Evolutionary conservation across 1,140 invertebrate genomes (phyloP).

Genomic region (Neodiprion fabricii): DNA sequence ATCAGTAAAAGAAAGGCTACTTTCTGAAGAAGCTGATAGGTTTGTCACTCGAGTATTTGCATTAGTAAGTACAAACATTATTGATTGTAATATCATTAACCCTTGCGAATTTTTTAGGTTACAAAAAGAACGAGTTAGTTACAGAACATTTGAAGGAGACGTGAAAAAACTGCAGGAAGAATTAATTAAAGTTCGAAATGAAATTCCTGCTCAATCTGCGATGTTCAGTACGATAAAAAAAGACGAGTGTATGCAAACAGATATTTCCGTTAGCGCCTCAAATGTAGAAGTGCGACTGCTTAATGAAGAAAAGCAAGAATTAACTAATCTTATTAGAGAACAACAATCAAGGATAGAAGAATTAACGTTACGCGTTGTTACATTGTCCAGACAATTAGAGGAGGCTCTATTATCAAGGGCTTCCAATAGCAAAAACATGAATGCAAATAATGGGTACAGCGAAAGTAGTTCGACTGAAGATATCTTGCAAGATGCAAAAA

Average conservation of each 20-base stretch:
- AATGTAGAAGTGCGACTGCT: constrained; percentile 34
- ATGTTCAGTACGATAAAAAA: constrained; percentile 25
- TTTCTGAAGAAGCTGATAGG: constrained; percentile 49
- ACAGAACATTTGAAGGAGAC: constrained; percentile 47
- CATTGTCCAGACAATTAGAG: constrained; percentile 49
- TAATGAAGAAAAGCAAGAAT: constrained; percentile 46
- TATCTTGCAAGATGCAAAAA: constrained; percentile 56
- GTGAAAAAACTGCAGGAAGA: constrained; percentile 51
- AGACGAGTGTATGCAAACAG: constrained; percentile 50
- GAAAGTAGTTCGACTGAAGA: constrained; percentile 59
- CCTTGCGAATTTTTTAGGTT: constrained; percentile 37
- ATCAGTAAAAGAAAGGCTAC: constrained; percentile 47
- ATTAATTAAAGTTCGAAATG: constrained; percentile 42
- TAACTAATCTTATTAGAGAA: constrained; percentile 46
- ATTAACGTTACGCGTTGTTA: constrained; percentile 45
- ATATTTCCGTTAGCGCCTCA: constrained; percentile 33
- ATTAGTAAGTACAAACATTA: constrained; percentile 9
- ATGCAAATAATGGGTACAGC: constrained; percentile 45
- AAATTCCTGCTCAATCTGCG: constrained; percentile 26
- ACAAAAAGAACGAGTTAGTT: constrained; percentile 44
- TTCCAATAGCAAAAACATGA: constrained; percentile 25
- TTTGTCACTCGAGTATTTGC: constrained; percentile 24
- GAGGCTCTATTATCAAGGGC: constrained; percentile 40
- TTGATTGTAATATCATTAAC: constrained; percentile 19
- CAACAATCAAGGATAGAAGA: constrained; percentile 54